Evolutionary conservation across 2,888 invertebrate species (phyloP), one percentile per base, ranked within the genome.

Genomic region (Trichopria drosophilae): DNA sequence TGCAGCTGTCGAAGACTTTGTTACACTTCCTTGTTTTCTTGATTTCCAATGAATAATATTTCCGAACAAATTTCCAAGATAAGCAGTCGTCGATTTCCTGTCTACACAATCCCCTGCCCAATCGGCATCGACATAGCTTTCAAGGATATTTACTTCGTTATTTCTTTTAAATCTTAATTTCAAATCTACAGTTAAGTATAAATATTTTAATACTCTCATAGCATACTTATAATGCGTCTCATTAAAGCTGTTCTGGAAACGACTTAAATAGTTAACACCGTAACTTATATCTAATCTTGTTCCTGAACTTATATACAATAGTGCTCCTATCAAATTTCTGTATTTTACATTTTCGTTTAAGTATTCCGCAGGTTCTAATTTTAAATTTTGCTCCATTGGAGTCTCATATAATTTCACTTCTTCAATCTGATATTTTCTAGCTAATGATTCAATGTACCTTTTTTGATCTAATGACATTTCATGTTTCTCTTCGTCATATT

Each of bases 31-130:
- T 41, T 57, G 57, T 45, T 58, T 61, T 24, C 34, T 13, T 1
- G 58, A 53, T 36, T 55, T 59, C 59, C 57, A 58, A 20, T 20
- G 19, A 2, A 61, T 28, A 2, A 32, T 34, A 43, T 57, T 58
- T 31, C 50, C 50, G 40, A 19, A 58, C 7, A 55, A 15, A 45
- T 40, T 50, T 1, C 23, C 6, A n/a, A 26, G n/a, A 10, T 23
- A 26, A n/a, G 26, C 40, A n/a, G 9, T 39, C n/a, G 40, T 39
- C 7, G 15, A 39, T 16, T 26, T 39, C 16, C 40, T 3, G 13
- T 39, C 24, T 5, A 23, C 16, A 9, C 7, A 7, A 39, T 39
- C 40, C 2, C 40, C 40, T 24, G 40, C 46, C 36, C 29, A 46
- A 13, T 46, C 46, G 4, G 46, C 34, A 49, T 42, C 42, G 3